Conservation (phyloP, 2,797 vertebrate species). For the Chelidonichthys spinosus region DNA sequence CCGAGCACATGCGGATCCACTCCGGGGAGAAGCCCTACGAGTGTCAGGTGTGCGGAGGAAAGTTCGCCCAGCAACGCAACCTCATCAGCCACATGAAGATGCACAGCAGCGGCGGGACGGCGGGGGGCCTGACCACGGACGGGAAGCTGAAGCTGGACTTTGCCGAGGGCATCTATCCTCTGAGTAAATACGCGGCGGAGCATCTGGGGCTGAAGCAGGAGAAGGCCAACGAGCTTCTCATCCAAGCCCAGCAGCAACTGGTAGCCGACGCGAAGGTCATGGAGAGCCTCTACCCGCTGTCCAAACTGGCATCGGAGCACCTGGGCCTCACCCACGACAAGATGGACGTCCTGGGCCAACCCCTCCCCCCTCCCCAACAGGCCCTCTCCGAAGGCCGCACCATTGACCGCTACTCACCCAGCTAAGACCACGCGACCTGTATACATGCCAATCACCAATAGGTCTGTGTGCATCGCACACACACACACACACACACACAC, state of each 20-base stretch:
- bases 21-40: constrained; percentile 99
- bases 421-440: constrained; percentile 81
- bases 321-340: constrained; percentile 95
- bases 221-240: constrained; percentile 91
- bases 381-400: constrained; percentile 87
- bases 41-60: constrained; percentile 98
- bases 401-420: constrained; percentile 96
- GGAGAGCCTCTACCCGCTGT: constrained; percentile 96
- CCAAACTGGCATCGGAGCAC: constrained; percentile 94
- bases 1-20: constrained; percentile 99
- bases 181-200: constrained; percentile 95
- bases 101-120: constrained; percentile 90
- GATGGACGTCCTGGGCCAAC: constrained; percentile 90
- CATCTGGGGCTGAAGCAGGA: constrained; percentile 97
- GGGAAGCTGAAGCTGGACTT: constrained; percentile 97
- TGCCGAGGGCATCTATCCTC: constrained; percentile 93
- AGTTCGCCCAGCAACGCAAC: constrained; percentile 99
- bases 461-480: constrained; percentile 72
- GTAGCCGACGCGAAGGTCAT: constrained; percentile 93
- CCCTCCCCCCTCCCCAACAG: constrained; percentile 87
- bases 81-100: constrained; percentile 99
- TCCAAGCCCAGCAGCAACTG: constrained; percentile 93
- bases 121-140: constrained; percentile 83
- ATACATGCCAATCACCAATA: constrained; percentile 58
- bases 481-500: constrained; percentile 58